Conservation (phyloP, 92 coral and sea anemone genomes). For the Heliopora coerulea region DNA sequence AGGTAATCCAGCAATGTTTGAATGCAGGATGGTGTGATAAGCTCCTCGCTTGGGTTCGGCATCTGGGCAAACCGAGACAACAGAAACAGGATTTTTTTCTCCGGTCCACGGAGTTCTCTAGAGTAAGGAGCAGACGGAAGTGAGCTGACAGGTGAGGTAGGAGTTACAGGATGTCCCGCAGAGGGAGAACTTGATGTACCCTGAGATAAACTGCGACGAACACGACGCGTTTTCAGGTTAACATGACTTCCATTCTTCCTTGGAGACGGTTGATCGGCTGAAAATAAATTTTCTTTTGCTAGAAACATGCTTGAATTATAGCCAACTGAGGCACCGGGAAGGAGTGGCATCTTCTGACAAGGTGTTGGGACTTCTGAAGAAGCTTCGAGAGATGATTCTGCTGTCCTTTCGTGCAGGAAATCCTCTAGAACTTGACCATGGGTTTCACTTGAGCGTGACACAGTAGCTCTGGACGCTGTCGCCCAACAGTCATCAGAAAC, state of each 20-base stretch:
- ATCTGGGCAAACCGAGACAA: constrained; percentile 79
- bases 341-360: background rate
- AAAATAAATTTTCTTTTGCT: constrained; percentile 25
- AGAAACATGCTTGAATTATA: constrained; percentile 8
- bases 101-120: constrained; percentile 55
- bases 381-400: background rate
- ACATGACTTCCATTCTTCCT: background rate
- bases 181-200: background rate
- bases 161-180: background rate
- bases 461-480: no score
- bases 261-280: constrained; percentile 37
- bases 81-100: constrained; percentile 65
- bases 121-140: background rate
- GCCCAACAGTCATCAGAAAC: background rate
- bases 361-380: background rate
- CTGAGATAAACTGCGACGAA: background rate
- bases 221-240: background rate
- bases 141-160: background rate
- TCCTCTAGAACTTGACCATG: background rate
- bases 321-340: constrained; percentile 1
- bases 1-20: constrained; percentile 67
- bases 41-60: constrained; percentile 66
- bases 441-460: background rate
- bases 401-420: background rate
- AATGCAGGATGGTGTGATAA: constrained; percentile 71